phyloP scores from a whole-genome alignment of 2,888 invertebrate genomes.

The Carcina quercana region DNA sequence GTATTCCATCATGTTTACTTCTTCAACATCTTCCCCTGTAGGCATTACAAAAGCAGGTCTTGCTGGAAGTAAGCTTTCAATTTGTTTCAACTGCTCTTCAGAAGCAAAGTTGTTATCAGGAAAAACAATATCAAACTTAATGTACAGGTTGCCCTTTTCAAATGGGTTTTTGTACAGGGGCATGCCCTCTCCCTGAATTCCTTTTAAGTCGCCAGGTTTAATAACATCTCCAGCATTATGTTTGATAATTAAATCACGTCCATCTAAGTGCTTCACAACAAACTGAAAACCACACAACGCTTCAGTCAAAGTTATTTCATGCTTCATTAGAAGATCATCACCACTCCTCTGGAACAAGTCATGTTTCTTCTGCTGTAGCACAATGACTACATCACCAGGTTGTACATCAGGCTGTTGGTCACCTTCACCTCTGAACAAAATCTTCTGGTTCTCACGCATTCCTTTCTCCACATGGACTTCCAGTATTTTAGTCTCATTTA shows the following conservation, averaged over 20 bases:
- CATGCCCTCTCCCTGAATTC: conserved; percentile 92
- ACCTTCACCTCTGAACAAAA: conserved; percentile 90
- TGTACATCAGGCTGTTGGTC: conserved; percentile 91
- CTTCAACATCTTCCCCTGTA: conserved; percentile 87
- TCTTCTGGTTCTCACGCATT: conserved; percentile 89
- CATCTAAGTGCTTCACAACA: conserved; percentile 92
- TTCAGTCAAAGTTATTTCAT: conserved; percentile 87
- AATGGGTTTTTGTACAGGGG: conserved; percentile 89
- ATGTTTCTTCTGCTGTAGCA: conserved; percentile 88
- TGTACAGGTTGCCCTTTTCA: conserved; percentile 89
- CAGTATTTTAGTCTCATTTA: conserved; percentile 86
- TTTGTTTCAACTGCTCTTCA: conserved; percentile 76
- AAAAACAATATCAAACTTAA: conserved; percentile 90
- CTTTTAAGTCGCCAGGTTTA: conserved; percentile 86
- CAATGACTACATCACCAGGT: conserved; percentile 92
- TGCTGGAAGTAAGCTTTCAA: conserved; percentile 85
- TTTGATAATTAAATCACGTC: conserved; percentile 85
- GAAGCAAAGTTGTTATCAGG: conserved; percentile 87
- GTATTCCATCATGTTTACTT: conserved; percentile 87
- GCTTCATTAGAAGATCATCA: conserved; percentile 82
- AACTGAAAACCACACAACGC: conserved; percentile 93
- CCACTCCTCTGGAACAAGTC: conserved; percentile 84
- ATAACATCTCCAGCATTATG: conserved; percentile 88
- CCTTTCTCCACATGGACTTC: conserved; percentile 94
- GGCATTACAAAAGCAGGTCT: conserved; percentile 82